These are phyloP conservation scores for Oreochromis mossambicus DNA, from an alignment of 2,797 vertebrate genomes.

Conservation along the genomic window DNA sequence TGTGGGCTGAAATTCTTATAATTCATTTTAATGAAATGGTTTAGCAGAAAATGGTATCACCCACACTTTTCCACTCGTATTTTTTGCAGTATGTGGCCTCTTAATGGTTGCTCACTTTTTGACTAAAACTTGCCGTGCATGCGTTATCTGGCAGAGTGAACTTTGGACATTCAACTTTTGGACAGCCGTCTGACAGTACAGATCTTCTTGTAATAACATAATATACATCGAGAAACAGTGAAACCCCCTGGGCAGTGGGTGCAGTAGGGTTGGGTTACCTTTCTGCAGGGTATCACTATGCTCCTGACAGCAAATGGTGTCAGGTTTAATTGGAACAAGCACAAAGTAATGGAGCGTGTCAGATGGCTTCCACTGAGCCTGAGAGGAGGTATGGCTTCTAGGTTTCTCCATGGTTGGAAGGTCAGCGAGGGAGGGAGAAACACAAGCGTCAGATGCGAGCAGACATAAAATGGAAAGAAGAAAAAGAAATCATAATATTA, in stretches of 20 bases:
- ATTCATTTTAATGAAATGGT: neutral
- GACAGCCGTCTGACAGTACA: conserved; percentile 38
- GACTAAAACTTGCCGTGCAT: neutral
- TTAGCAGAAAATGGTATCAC: neutral
- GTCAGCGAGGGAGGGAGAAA: conserved; percentile 4
- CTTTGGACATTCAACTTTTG: conserved; percentile 1
- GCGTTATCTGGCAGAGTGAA: neutral
- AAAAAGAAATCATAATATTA: neutral
- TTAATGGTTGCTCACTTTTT: neutral
- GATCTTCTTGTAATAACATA: conserved; percentile 60
- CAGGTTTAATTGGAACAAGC: conserved; percentile 90
- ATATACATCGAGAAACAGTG: conserved; percentile 57
- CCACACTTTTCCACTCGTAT: neutral
- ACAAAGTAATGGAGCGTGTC: conserved; percentile 82
- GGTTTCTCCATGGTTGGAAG: conserved; percentile 38
- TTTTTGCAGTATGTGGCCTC: neutral
- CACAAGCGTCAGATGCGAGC: neutral
- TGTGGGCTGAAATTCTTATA: neutral
- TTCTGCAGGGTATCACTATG: conserved; percentile 75
- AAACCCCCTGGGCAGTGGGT: conserved; percentile 35
- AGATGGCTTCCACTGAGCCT: conserved; percentile 67
- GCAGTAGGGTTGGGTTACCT: conserved; percentile 56
- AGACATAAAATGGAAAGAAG: neutral
- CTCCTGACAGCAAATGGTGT: conserved; percentile 85
- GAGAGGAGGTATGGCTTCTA: conserved; percentile 47